phyloP scores from a whole-genome alignment of 2,888 invertebrate genomes.

The Dasypolia templi region DNA sequence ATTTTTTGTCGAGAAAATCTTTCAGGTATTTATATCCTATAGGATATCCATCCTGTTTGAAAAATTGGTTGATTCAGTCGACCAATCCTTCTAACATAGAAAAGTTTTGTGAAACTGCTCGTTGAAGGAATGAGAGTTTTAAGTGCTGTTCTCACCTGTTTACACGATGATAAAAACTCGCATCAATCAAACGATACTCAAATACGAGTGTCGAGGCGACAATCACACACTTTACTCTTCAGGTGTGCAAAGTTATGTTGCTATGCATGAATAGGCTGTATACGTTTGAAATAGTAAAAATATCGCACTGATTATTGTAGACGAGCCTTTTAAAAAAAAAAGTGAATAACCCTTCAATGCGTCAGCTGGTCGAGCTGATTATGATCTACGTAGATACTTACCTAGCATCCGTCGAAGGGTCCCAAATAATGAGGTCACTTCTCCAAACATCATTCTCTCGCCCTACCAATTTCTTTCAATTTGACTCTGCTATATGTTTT shows the following conservation, averaged over 20 bases:
- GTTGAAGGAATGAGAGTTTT: not conserved
- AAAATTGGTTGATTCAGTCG: too few species aligned
- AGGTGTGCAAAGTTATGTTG: not conserved
- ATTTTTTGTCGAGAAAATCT: not conserved
- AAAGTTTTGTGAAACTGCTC: not conserved
- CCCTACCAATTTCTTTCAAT: constrained; percentile 21
- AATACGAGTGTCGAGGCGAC: not conserved
- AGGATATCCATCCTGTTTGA: not conserved
- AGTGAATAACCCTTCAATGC: not conserved
- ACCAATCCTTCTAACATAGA: not conserved
- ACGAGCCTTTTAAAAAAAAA: not conserved
- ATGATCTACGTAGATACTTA: constrained; percentile 8
- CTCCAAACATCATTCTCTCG: not conserved
- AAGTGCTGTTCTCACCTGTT: not conserved
- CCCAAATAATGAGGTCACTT: constrained; percentile 2
- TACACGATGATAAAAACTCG: not conserved
- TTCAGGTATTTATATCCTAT: not conserved
- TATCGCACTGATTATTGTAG: not conserved
- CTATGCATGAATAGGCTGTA: not conserved
- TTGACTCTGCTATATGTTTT: constrained; percentile 17
- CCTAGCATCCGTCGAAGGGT: not conserved
- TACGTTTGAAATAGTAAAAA: not conserved
- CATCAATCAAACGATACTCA: constrained; percentile 9
- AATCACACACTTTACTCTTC: not conserved
- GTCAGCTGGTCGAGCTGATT: constrained; percentile 13